A percentile compares a stretch with the other conserved stretches of the same genome.
Evolutionary conservation across 2,888 invertebrate species (phyloP).

Genomic region (Altica lythri): DNA sequence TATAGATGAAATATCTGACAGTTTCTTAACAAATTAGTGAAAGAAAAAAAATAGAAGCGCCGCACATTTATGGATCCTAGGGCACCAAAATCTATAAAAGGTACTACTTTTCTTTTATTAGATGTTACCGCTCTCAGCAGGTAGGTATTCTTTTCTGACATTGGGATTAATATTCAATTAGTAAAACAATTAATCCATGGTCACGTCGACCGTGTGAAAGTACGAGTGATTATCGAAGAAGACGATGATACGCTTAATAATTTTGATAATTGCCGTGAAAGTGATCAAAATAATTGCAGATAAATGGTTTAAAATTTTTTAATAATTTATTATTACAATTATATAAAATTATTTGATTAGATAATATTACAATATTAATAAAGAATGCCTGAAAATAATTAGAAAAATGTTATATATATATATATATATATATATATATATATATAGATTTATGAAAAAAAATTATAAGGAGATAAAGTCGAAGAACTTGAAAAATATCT

Average conservation of each 20-base stretch:
- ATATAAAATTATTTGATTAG: no score
- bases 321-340: no score
- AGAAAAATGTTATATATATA: no score
- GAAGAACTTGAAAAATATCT: no score
- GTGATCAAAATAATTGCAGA: not conserved
- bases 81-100: not conserved
- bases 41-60: no score
- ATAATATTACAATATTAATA: no score
- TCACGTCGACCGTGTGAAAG: constrained; percentile 33
- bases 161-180: constrained; percentile 38
- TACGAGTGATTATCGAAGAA: constrained; percentile 15
- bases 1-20: no score
- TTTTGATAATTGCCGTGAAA: constrained; percentile 9
- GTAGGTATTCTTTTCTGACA: constrained; percentile 31
- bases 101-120: constrained; percentile 22
- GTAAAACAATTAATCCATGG: constrained; percentile 36
- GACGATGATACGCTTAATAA: constrained; percentile 1
- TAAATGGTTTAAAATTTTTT: not conserved
- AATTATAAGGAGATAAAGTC: no score
- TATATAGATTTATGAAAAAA: no score
- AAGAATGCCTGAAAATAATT: no score
- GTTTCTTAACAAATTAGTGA: no score
- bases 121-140: constrained; percentile 29
- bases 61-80: not conserved
- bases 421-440: no score